Evolutionary conservation across 2,797 vertebrate genomes (phyloP).

Genomic region (Cynodonichthys magdalenae): DNA sequence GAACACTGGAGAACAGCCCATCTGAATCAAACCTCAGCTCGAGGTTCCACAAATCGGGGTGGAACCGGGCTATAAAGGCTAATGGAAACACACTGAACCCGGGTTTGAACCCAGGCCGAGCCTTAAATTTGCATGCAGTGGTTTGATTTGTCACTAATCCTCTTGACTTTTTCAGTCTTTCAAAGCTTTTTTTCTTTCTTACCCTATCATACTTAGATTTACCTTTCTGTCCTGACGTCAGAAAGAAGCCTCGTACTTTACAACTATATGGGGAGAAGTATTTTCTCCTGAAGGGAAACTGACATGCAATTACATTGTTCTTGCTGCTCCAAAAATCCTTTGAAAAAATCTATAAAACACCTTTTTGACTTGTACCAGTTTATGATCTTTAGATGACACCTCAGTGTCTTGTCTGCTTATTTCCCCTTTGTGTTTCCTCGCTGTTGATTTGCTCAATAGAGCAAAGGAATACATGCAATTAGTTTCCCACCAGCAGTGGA

Average conservation of each 20-base stretch:
- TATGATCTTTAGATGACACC: conserved; percentile 57
- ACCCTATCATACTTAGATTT: conserved; percentile 52
- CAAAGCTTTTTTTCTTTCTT: conserved; percentile 15
- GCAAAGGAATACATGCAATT: conserved; percentile 29
- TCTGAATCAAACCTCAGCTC: no score
- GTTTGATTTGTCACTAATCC: conserved; percentile 38
- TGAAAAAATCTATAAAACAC: conserved; percentile 55
- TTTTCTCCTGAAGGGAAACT: conserved; percentile 67
- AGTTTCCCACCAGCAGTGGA: conserved; percentile 16
- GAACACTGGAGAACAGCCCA: no score
- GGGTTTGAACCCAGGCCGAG: no score
- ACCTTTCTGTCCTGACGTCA: conserved; percentile 56
- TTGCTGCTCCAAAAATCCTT: conserved; percentile 60
- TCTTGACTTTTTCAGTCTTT: conserved; percentile 4
- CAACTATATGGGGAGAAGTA: conserved; percentile 61
- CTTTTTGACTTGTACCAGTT: conserved; percentile 59
- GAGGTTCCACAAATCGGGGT: no score
- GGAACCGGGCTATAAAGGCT: no score
- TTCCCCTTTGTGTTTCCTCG: conserved; percentile 35
- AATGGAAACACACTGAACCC: no score
- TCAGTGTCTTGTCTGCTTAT: conserved; percentile 21
- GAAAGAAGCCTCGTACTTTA: conserved; percentile 66
- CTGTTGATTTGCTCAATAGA: conserved; percentile 23
- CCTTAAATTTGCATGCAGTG: conserved; percentile 37
- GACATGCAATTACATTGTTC: conserved; percentile 66